A percentile compares a stretch with the other conserved stretches of the same genome.
Conservation (phyloP, 1,140 invertebrate species). For the Caenorhabditis inopinata region DNA sequence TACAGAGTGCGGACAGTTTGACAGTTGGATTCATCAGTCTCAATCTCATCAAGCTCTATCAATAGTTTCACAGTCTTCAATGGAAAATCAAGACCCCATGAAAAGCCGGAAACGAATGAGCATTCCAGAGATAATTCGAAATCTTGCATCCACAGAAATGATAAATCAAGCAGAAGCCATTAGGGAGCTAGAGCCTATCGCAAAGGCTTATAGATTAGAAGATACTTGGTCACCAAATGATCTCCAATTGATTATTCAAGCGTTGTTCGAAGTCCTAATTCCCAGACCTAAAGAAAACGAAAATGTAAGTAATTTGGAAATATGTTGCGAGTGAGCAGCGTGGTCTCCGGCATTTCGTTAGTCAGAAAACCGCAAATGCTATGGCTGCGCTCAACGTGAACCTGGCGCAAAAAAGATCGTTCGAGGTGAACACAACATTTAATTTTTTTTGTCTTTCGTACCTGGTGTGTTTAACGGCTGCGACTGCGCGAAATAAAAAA, state of each 20-base stretch:
- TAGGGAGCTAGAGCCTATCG: background rate
- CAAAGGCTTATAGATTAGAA: background rate
- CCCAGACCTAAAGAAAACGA: background rate
- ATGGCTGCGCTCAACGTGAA: too few relatives aligned
- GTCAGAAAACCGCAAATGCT: too few relatives aligned
- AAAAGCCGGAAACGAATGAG: background rate
- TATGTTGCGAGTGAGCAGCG: too few relatives aligned
- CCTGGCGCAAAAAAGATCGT: too few relatives aligned
- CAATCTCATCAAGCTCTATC: background rate
- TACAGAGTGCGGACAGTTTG: background rate
- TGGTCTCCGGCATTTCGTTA: too few relatives aligned
- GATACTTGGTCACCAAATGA: background rate
- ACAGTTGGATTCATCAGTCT: background rate
- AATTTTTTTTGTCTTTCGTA: too few relatives aligned
- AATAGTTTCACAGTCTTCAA: background rate
- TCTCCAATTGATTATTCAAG: background rate
- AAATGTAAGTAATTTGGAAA: too few relatives aligned
- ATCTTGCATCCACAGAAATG: background rate
- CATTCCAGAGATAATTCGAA: background rate
- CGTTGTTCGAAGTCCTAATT: background rate
- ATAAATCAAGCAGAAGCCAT: background rate
- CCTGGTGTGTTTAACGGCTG: too few relatives aligned
- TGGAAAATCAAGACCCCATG: background rate
- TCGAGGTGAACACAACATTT: too few relatives aligned
- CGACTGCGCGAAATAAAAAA: too few relatives aligned